phyloP scores from a whole-genome alignment of 2,113 vertebrate species.

The Symphodus melops region DNA sequence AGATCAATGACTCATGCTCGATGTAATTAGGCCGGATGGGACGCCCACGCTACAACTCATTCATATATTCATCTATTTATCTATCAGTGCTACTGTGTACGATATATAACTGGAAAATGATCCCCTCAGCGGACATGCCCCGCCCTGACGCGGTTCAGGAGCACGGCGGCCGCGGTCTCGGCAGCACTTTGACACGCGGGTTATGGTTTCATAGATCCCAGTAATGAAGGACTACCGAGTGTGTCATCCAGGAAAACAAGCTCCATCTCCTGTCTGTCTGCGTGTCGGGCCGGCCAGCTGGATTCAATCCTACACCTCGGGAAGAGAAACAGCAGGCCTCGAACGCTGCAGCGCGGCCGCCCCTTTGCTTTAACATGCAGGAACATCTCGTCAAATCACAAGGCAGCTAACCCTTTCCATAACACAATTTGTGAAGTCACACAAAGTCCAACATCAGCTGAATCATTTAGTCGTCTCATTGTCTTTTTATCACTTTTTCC shows the following conservation, averaged over 20 bases:
- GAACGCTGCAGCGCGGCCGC: conserved; percentile 26
- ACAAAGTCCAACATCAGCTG: conserved; percentile 41
- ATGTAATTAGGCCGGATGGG: conserved; percentile 55
- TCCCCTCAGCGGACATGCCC: conserved; percentile 42
- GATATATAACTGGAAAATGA: conserved; percentile 59
- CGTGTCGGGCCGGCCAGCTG: conserved; percentile 65
- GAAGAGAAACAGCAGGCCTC: conserved; percentile 62
- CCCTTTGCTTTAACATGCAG: conserved; percentile 51
- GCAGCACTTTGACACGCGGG: conserved; percentile 66
- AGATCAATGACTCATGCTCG: conserved; percentile 63
- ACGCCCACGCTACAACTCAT: conserved; percentile 37
- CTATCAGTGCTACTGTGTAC: conserved; percentile 39
- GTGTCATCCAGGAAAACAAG: conserved; percentile 72
- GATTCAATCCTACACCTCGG: conserved; percentile 61
- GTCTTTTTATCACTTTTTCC: neutral
- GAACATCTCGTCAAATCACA: conserved; percentile 60
- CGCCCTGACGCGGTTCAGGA: conserved; percentile 46
- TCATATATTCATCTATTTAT: conserved; percentile 13
- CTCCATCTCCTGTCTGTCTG: conserved; percentile 63
- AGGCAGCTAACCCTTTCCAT: conserved; percentile 46
- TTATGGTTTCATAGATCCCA: conserved; percentile 66
- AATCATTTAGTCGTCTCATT: conserved; percentile 30
- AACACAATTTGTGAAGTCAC: conserved; percentile 41
- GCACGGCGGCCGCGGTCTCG: conserved; percentile 39
- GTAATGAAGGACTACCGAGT: conserved; percentile 77